Evolutionary conservation across 2,888 invertebrate species (phyloP), one percentile per base, ranked within the genome.

Genomic region (Prenolepis imparis): DNA sequence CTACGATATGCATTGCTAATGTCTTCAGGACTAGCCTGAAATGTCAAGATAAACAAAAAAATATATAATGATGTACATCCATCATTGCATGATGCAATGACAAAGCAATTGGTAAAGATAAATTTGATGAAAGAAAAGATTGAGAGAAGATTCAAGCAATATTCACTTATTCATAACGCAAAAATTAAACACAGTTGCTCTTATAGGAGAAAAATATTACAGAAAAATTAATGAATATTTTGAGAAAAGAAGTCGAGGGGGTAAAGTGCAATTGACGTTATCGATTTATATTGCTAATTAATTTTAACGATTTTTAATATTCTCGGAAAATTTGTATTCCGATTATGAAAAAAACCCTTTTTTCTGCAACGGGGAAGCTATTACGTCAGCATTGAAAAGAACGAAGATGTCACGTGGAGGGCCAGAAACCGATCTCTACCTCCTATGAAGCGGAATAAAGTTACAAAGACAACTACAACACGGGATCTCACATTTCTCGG

Each of bases 1-100:
- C 98, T 96, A 85, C 99, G 96, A 94, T 99, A 99, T 1, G 99
- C 98, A 95, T 97, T 97, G 92, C 97, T 98, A 89, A 99, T 99
- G 95, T 99, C 99, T 89, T 99, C 99, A 72, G 96, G 95, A 57
- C 98, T 96, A 9, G 99, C 99, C 99, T 99, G 93, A 0, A 85
- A 89, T 15, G 1, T 64, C 28, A 44, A 61, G 36, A 39, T 12
- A 21, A 21, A 3, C 12, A 12, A 1, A 41, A 61, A 9, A 15
- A 12, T 3, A 1, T 24, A 11, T 64, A 21, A 18, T n/a, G 4
- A 21, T 18, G 21, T 3, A 28, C 3, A 28, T n/a, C 11, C 18
- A 5, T 57, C 24, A 24, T 18, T 52, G 48, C n/a, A 52, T 52
- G 48, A 52, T 52, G 48, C n/a, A 48, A 48, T n/a, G 8, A 48